Percentiles rank a stretch among this genome's conserved stretches.
Conservation (phyloP, 2,888 invertebrate genomes). For the Furcula furcula region DNA sequence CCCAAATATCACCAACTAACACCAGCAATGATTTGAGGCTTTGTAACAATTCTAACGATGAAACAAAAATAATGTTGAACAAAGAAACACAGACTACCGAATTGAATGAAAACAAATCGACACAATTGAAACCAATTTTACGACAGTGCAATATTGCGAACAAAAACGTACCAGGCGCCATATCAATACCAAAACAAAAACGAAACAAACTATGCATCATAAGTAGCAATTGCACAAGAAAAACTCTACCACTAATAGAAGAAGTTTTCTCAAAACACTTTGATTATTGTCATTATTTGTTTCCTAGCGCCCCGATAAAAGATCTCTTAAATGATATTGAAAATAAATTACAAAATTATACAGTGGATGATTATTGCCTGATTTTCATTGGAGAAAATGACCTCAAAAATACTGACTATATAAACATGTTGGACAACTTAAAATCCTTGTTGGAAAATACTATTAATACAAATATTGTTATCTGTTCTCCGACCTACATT, state of each 20-base stretch:
- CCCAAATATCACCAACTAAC: too few relatives aligned
- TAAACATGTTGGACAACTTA: neutral
- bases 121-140: too few relatives aligned
- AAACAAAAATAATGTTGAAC: too few relatives aligned
- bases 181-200: neutral
- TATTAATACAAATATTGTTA: slow-evolving; percentile 3
- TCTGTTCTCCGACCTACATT: slow-evolving; percentile 6
- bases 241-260: slow-evolving; percentile 4
- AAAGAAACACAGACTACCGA: too few relatives aligned
- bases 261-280: slow-evolving; percentile 2
- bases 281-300: slow-evolving; percentile 1
- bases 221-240: slow-evolving; percentile 1
- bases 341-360: slow-evolving; percentile 3
- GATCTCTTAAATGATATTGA: neutral
- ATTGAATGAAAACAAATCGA: too few relatives aligned
- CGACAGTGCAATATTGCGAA: too few relatives aligned
- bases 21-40: too few relatives aligned
- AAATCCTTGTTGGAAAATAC: neutral
- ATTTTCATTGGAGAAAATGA: slow-evolving; percentile 3
- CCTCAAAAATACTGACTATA: neutral
- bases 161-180: too few relatives aligned
- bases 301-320: neutral
- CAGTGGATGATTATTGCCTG: slow-evolving; percentile 4
- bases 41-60: too few relatives aligned
- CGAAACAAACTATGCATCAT: slow-evolving; percentile 4